phyloP scores from a whole-genome alignment of 2,888 invertebrate genomes.

The Dicyrtoma fusca region DNA sequence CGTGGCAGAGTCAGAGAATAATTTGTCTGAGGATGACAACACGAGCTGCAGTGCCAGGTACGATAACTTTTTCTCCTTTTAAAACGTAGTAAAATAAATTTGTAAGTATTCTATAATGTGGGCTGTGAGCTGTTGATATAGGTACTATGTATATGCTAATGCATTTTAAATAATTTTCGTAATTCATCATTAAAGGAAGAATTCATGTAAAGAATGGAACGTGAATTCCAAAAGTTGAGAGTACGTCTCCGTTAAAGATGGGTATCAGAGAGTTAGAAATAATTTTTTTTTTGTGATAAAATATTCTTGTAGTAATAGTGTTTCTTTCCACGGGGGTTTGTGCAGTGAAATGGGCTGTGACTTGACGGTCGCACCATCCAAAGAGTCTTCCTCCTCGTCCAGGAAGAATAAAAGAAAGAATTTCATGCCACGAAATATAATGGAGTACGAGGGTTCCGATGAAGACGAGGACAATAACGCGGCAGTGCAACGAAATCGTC shows the following conservation, averaged over 20 bases:
- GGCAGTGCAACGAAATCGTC: slow-evolving; percentile 40
- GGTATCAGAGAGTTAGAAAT: not conserved
- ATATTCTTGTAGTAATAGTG: slow-evolving; percentile 3
- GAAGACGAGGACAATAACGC: slow-evolving; percentile 57
- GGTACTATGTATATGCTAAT: not conserved
- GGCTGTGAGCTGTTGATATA: too few relatives aligned
- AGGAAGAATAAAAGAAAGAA: slow-evolving; percentile 75
- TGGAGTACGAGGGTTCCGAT: slow-evolving; percentile 57
- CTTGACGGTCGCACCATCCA: slow-evolving; percentile 42
- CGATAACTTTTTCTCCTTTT: not conserved
- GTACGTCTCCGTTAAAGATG: too few relatives aligned
- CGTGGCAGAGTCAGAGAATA: slow-evolving; percentile 54
- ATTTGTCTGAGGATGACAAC: slow-evolving; percentile 56
- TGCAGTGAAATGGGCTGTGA: slow-evolving; percentile 54
- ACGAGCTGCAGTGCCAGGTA: slow-evolving; percentile 57
- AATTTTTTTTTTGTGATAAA: slow-evolving; percentile 1
- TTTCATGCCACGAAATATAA: slow-evolving; percentile 76
- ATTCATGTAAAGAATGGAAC: not conserved
- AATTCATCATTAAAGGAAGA: not conserved
- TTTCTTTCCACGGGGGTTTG: not conserved
- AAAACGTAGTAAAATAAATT: slow-evolving; percentile 1
- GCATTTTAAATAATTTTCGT: not conserved
- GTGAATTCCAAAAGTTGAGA: not conserved
- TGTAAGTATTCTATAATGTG: not conserved
- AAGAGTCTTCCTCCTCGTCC: slow-evolving; percentile 46